Base-by-base conservation (phyloP, 2,888 invertebrate genomes). In the Autographa pulchrina region DNA sequence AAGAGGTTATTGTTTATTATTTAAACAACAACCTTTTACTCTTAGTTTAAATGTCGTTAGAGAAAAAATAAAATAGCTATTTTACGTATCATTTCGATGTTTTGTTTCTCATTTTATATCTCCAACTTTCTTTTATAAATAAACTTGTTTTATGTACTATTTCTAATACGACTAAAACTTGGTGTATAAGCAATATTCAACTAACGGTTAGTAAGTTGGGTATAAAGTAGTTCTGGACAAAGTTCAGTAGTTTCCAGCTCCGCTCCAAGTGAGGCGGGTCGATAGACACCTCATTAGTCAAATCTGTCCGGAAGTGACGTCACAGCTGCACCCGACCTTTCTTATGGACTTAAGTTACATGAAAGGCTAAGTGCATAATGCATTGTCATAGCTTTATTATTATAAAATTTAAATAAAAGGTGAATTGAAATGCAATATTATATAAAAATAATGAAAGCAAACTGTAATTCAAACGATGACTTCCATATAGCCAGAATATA, bases 221-320 rank as follows among this genome's bases (percentile, higher is more conserved):
- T 48, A 48, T 48, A n/a, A n/a, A 48, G 54, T 52, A 9, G 18
- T 3, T 56, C 13, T 25, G 18, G 54, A 56, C 54, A 13, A 56
- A 56, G 54, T 56, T 11, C 54, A 56, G 20, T 25, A 20, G 20
- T 56, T 56, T 7, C n/a, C 11, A 7, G 54, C 20, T 0, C 0
- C 54, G 25, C 4, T 56, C 54, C 20, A 25, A 56, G 20, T 56
- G 13, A 56, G 54, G 13, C 25, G 54, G 54, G 54, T 56, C 54
- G 54, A 56, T 56, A 56, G 54, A 25, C 54, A 56, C 54, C 54
- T 56, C 54, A 56, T 56, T 56, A 56, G 54, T 56, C 54, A 56
- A 20, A 56, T 56, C 54, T 54, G 54, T 54, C 54, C 54, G 20
- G 54, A 9, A 20, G 20, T 56, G 54, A 56, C 54, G 54, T 56